Conservation (phyloP, 2,113 vertebrate genomes). For the Brevimyrus niger region DNA sequence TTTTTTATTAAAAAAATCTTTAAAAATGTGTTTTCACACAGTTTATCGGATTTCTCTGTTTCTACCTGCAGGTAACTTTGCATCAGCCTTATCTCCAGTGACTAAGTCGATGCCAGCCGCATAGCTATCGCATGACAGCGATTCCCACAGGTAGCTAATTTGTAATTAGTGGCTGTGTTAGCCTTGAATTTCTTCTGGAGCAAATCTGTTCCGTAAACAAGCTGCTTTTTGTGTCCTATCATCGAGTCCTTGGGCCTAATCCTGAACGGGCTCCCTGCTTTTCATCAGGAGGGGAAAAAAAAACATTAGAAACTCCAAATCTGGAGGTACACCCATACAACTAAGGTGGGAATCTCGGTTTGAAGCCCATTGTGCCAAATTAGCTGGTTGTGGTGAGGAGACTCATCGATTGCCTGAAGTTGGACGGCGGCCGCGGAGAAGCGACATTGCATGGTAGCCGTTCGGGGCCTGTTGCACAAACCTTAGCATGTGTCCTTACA, state of each 20-base stretch:
- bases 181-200: conserved; percentile 2
- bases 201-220: not conserved
- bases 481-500: not conserved
- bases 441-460: not conserved
- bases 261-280: not conserved
- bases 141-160: conserved; percentile 3
- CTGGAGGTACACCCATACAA: not conserved
- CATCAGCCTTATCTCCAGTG: conserved; percentile 2
- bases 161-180: not conserved
- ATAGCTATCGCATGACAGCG: not conserved
- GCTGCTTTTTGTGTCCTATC: not conserved
- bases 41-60: not conserved
- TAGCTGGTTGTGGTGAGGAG: not conserved
- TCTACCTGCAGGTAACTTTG: not conserved
- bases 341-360: not conserved
- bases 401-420: not conserved
- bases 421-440: not conserved
- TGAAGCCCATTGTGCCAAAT: not conserved
- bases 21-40: not conserved
- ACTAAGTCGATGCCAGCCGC: not conserved
- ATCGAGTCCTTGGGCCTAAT: not conserved
- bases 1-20: not conserved
- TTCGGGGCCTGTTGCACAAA: not conserved
- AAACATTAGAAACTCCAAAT: not conserved
- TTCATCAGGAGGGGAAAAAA: not conserved